Percentiles rank a stretch among this genome's conserved stretches.
Evolutionary conservation across 2,113 vertebrate species (phyloP).

Genomic region (Pithys albifrons): DNA sequence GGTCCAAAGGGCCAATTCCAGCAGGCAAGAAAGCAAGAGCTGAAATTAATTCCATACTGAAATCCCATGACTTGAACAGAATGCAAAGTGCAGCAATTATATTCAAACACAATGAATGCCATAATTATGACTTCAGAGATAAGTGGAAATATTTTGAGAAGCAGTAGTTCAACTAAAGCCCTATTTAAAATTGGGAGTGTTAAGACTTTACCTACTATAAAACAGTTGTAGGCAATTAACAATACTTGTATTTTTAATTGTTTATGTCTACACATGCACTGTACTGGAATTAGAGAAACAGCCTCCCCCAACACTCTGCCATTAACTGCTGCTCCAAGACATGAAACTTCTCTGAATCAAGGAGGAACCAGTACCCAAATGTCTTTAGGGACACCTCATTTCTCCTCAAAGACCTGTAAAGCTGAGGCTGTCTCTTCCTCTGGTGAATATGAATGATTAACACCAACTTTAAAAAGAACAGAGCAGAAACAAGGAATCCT

Average conservation of each 20-base stretch:
- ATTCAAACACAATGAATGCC: conserved; percentile 32
- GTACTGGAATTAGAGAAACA: neutral
- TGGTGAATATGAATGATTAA: neutral
- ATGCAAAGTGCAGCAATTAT: conserved; percentile 61
- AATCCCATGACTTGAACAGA: conserved; percentile 30
- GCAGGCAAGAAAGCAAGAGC: neutral
- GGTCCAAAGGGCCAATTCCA: neutral
- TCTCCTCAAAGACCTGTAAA: neutral
- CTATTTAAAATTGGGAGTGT: neutral
- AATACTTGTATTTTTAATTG: neutral
- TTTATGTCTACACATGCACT: neutral
- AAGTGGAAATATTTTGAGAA: conserved; percentile 72
- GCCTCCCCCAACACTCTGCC: neutral
- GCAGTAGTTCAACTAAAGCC: conserved; percentile 47
- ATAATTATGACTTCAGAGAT: conserved; percentile 61
- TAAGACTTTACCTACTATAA: neutral
- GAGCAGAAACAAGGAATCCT: neutral
- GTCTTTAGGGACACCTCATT: neutral
- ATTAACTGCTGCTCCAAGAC: neutral
- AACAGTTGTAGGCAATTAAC: neutral
- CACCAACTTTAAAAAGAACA: neutral
- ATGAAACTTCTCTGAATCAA: neutral
- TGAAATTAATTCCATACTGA: neutral
- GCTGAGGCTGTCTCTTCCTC: neutral
- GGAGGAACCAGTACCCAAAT: neutral